Conservation (phyloP, 2,888 invertebrate genomes). For the Gnatocerus cornutus region DNA sequence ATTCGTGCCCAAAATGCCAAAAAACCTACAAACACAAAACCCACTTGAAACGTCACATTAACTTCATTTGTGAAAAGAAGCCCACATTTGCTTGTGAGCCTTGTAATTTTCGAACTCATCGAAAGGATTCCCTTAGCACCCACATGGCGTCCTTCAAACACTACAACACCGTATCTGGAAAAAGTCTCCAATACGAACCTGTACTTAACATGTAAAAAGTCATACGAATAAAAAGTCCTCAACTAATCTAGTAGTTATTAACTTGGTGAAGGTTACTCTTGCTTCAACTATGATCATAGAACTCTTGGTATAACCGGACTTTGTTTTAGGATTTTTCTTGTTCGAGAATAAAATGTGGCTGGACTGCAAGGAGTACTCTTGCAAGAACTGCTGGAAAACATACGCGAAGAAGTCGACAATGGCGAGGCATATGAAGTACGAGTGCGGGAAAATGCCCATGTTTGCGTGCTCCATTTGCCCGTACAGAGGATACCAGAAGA, state of each 20-base stretch:
- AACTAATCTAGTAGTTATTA: slow-evolving; percentile 22
- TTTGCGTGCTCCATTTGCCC: slow-evolving; percentile 62
- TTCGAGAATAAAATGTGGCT: slow-evolving; percentile 20
- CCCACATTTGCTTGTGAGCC: slow-evolving; percentile 54
- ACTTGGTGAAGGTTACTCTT: slow-evolving; percentile 41
- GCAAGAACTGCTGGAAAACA: slow-evolving; percentile 55
- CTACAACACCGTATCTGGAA: slow-evolving; percentile 8
- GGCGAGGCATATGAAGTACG: slow-evolving; percentile 60
- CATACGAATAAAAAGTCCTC: neutral
- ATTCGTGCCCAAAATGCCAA: slow-evolving; percentile 48
- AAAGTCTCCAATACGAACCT: neutral
- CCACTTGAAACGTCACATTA: slow-evolving; percentile 47
- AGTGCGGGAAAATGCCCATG: slow-evolving; percentile 61
- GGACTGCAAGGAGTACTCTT: slow-evolving; percentile 48
- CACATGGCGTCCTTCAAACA: slow-evolving; percentile 39
- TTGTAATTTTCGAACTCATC: slow-evolving; percentile 48
- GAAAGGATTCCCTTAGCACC: slow-evolving; percentile 40
- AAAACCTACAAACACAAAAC: slow-evolving; percentile 53
- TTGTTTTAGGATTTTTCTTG: slow-evolving; percentile 46
- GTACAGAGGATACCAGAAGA: slow-evolving; percentile 63
- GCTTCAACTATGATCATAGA: neutral
- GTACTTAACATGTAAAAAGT: slow-evolving; percentile 15
- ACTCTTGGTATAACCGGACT: neutral
- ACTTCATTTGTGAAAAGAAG: slow-evolving; percentile 54
- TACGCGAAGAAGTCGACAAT: slow-evolving; percentile 59